These are phyloP conservation scores for Chloroceryle amazona DNA, from an alignment of 2,797 vertebrate species.

Conservation along the genomic window DNA sequence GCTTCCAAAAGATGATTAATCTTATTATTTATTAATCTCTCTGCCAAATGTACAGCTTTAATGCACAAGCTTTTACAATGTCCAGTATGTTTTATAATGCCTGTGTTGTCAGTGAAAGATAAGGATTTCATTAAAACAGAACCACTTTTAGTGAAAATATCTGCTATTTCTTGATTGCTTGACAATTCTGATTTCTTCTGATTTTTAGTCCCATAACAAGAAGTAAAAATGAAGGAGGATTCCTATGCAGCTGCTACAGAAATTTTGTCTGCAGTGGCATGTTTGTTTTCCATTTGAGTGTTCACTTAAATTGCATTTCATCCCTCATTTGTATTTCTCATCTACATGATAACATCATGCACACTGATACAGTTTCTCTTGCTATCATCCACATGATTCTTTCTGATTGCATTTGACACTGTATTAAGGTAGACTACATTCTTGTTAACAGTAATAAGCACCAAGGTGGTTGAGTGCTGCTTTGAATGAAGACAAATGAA, in stretches of 20 bases:
- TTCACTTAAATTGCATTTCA: conserved; percentile 27
- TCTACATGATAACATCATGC: background rate
- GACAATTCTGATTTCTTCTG: background rate
- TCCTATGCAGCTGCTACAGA: background rate
- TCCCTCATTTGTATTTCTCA: conserved; percentile 30
- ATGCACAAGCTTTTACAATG: background rate
- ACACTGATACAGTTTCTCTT: background rate
- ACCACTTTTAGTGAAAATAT: background rate
- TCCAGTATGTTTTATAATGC: background rate
- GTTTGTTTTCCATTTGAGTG: conserved; percentile 29
- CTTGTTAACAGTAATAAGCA: conserved; percentile 41
- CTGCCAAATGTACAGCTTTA: conserved; percentile 45
- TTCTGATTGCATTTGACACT: conserved; percentile 4
- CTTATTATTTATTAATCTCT: background rate
- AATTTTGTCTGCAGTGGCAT: background rate
- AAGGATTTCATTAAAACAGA: background rate
- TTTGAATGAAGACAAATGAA: conserved; percentile 53
- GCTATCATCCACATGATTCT: background rate
- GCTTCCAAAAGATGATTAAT: background rate
- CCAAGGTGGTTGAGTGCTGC: background rate
- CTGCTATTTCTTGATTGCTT: background rate
- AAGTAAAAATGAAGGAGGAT: background rate
- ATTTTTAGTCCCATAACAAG: background rate
- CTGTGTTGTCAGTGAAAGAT: background rate
- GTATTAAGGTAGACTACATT: background rate